Conservation (phyloP, 2,888 invertebrate species). For the Amorpha juglandis region DNA sequence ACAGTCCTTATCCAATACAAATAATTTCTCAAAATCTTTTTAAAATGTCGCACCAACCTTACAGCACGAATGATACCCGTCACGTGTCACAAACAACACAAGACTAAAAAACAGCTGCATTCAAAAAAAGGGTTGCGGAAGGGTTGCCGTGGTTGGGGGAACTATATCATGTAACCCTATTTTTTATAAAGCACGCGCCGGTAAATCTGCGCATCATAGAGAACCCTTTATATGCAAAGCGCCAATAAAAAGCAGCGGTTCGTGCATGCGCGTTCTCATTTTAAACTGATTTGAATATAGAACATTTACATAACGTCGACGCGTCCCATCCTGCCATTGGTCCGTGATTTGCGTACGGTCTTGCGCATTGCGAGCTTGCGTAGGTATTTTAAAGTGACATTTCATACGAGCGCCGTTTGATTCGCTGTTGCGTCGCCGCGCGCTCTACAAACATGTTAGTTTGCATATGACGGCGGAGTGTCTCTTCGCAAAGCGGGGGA, state of each 20-base stretch:
- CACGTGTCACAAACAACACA: slow-evolving; percentile 65
- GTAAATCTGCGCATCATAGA: slow-evolving; percentile 29
- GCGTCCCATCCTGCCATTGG: slow-evolving; percentile 64
- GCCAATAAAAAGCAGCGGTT: slow-evolving; percentile 75
- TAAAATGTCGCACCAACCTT: not conserved
- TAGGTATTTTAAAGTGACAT: slow-evolving; percentile 63
- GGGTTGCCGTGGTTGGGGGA: slow-evolving; percentile 60
- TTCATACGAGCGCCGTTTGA: slow-evolving; percentile 59
- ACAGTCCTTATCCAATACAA: slow-evolving; percentile 6
- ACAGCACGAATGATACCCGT: slow-evolving; percentile 44
- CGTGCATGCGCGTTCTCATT: slow-evolving; percentile 82
- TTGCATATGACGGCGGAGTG: slow-evolving; percentile 34
- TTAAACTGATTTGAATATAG: slow-evolving; percentile 83
- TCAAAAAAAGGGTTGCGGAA: slow-evolving; percentile 71
- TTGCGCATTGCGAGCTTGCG: slow-evolving; percentile 62
- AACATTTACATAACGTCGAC: slow-evolving; percentile 72
- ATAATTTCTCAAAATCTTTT: slow-evolving; percentile 7
- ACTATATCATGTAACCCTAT: slow-evolving; percentile 48
- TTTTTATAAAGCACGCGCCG: slow-evolving; percentile 50
- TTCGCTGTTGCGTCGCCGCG: slow-evolving; percentile 58
- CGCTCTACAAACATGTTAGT: slow-evolving; percentile 37
- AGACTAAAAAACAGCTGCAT: slow-evolving; percentile 73
- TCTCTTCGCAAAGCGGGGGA: not conserved
- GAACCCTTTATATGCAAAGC: slow-evolving; percentile 69
- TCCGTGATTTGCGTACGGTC: slow-evolving; percentile 62